phyloP scores from a whole-genome alignment of 23 tunicate species.

The Halocynthia roretzi region DNA sequence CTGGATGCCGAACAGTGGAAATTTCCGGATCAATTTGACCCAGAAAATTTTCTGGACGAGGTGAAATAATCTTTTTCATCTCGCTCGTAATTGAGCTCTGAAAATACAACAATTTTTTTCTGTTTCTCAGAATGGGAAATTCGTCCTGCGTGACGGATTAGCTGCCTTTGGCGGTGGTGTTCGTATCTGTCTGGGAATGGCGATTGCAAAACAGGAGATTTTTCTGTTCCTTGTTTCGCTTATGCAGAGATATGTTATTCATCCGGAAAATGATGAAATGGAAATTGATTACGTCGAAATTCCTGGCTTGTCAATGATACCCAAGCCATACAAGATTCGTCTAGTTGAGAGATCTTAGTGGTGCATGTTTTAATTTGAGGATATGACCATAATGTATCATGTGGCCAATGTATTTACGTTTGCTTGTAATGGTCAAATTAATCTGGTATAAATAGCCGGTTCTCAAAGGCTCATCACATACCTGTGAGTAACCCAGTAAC shows the following conservation, averaged over 20 bases:
- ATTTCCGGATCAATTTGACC: conserved; percentile 21
- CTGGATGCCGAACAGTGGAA: conserved; percentile 18
- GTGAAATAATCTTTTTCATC: too few relatives aligned
- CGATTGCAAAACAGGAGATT: conserved; percentile 1
- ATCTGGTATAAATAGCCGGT: too few relatives aligned
- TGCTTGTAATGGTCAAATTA: too few relatives aligned
- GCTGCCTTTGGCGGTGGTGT: neutral
- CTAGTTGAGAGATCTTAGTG: neutral
- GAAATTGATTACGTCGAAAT: neutral
- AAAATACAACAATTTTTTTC: too few relatives aligned
- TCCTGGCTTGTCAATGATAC: conserved; percentile 3
- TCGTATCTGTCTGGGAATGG: neutral
- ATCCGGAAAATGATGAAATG: neutral
- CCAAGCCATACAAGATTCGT: neutral
- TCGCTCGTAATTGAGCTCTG: too few relatives aligned
- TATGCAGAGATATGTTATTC: neutral
- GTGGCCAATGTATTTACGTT: too few relatives aligned
- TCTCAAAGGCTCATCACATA: too few relatives aligned
- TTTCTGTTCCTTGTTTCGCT: neutral
- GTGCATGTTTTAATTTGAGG: too few relatives aligned
- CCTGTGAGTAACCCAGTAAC: too few relatives aligned
- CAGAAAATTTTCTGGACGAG: conserved; percentile 32
- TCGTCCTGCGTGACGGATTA: neutral
- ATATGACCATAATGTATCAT: too few relatives aligned
- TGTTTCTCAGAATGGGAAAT: too few relatives aligned